Conservation (phyloP, 2,113 vertebrate genomes). For the Stomatorhinus ivindoensis region DNA sequence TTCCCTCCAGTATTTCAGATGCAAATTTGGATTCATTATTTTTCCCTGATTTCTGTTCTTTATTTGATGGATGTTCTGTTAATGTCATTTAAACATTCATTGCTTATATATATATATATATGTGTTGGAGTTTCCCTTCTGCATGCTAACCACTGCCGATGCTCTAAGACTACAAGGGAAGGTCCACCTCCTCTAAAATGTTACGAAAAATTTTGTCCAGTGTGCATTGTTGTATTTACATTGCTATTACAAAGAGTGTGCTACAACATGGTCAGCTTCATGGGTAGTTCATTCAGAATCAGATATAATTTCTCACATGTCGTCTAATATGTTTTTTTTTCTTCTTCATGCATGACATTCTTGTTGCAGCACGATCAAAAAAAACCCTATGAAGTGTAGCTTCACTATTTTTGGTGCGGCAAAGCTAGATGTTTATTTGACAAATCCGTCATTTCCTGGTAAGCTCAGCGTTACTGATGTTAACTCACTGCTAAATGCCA, state of each 20-base stretch:
- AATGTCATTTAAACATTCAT: neutral
- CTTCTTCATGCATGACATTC: neutral
- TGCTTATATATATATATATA: neutral
- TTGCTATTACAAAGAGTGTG: too few species aligned
- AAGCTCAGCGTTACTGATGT: neutral
- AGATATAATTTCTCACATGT: too few species aligned
- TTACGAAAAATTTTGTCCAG: neutral
- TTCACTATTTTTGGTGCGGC: too few species aligned
- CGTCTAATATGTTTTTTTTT: too few species aligned
- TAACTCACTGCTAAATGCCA: neutral
- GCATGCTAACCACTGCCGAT: neutral
- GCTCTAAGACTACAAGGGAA: neutral
- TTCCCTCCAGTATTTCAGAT: neutral
- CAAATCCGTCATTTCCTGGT: too few species aligned
- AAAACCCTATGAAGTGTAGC: too few species aligned
- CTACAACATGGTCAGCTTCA: too few species aligned
- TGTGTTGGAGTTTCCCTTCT: neutral
- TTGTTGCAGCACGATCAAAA: too few species aligned
- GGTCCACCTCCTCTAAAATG: neutral
- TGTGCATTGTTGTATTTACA: too few species aligned
- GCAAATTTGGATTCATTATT: neutral
- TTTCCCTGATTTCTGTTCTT: neutral
- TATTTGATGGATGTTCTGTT: neutral
- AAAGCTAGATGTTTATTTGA: too few species aligned
- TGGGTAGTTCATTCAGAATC: too few species aligned